Evolutionary conservation across 2,888 invertebrate species (phyloP).

Genomic region (Drosophila affinis): DNA sequence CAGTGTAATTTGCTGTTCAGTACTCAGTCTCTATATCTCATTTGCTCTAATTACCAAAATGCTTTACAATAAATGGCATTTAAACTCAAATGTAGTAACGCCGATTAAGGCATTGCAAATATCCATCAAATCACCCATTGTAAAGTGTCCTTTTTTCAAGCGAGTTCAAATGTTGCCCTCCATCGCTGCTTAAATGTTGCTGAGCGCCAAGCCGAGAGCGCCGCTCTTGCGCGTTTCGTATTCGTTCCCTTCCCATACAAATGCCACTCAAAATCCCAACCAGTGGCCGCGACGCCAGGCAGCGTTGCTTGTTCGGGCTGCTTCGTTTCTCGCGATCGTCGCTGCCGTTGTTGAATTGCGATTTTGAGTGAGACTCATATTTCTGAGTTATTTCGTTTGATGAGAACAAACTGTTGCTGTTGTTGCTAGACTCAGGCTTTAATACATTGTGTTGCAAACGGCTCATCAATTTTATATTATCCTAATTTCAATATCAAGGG

Average conservation of each 20-base stretch:
- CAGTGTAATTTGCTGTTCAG: too few relatives aligned
- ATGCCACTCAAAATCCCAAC: too few relatives aligned
- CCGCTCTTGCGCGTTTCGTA: neutral
- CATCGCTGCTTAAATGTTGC: too few relatives aligned
- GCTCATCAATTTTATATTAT: neutral
- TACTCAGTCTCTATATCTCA: too few relatives aligned
- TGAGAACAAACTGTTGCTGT: neutral
- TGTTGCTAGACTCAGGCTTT: neutral
- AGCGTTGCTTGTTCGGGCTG: neutral
- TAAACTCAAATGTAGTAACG: too few relatives aligned
- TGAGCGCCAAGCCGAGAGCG: neutral
- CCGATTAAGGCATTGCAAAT: too few relatives aligned
- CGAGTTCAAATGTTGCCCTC: too few relatives aligned
- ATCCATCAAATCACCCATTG: too few relatives aligned
- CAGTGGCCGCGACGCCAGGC: neutral
- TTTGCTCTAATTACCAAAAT: too few relatives aligned
- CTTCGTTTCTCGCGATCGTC: neutral
- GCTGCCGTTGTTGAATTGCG: neutral
- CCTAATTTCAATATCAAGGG: neutral
- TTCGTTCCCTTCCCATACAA: neutral
- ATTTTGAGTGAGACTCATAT: neutral
- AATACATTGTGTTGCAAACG: neutral
- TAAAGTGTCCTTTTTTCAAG: too few relatives aligned
- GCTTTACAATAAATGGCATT: too few relatives aligned
- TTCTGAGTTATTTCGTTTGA: neutral